A percentile compares a stretch with the other conserved stretches of the same genome.
Conservation (phyloP, 2,797 vertebrate species). For the Nannoperca australis region DNA sequence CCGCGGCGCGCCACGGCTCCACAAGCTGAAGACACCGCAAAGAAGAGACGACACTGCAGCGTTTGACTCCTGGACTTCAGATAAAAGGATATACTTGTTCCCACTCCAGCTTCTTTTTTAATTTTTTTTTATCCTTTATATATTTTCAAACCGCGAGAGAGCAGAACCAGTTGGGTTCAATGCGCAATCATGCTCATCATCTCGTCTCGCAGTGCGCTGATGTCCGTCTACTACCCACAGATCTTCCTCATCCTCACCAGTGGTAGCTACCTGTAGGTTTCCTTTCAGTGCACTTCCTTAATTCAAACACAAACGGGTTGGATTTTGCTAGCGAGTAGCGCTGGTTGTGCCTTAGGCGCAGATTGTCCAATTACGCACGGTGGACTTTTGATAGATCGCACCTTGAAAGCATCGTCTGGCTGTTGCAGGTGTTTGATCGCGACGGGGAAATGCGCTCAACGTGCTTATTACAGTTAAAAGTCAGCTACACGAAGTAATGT, state of each 20-base stretch:
- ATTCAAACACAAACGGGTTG: background rate
- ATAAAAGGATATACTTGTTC: slow-evolving; percentile 52
- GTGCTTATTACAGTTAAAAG: background rate
- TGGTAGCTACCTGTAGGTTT: slow-evolving; percentile 97
- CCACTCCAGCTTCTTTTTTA: background rate
- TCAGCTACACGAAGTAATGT: background rate
- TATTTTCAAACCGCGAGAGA: slow-evolving; percentile 52
- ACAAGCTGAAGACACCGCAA: slow-evolving; percentile 73
- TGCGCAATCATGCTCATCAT: slow-evolving; percentile 93
- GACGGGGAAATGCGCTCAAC: background rate
- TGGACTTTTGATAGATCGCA: background rate
- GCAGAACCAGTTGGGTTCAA: slow-evolving; percentile 77
- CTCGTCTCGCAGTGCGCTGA: slow-evolving; percentile 92
- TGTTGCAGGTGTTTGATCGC: slow-evolving; percentile 37
- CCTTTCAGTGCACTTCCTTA: slow-evolving; percentile 37
- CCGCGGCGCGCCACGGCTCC: slow-evolving; percentile 80
- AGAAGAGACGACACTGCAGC: slow-evolving; percentile 68
- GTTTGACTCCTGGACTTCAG: slow-evolving; percentile 54
- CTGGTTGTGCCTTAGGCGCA: slow-evolving; percentile 13
- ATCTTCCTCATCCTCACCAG: slow-evolving; percentile 98
- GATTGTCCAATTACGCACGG: slow-evolving; percentile 50
- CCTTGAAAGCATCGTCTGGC: background rate
- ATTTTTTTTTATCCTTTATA: background rate
- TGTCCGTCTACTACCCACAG: slow-evolving; percentile 96
- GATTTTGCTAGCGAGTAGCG: background rate